A percentile compares a stretch with the other conserved stretches of the same genome.
Evolutionary conservation across 35 echinoderm and acorn worm genomes (phyloP).

Genomic region (Apostichopus californicus): DNA sequence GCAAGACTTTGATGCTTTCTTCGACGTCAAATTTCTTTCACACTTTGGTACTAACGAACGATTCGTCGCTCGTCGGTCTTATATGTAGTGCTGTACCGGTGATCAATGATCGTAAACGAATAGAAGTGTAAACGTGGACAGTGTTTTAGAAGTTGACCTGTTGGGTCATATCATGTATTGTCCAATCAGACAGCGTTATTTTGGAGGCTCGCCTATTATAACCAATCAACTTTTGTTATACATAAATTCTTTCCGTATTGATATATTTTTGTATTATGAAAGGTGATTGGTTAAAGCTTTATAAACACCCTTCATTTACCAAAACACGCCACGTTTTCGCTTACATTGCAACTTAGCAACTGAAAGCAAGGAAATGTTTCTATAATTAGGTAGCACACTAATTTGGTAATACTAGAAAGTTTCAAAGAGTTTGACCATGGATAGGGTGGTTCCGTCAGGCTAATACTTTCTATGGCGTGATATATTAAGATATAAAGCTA

Average conservation of each 20-base stretch:
- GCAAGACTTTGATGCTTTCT: neutral
- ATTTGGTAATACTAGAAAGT: too few species aligned
- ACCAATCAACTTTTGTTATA: constrained; percentile 45
- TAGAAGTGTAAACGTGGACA: constrained; percentile 51
- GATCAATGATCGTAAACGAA: neutral
- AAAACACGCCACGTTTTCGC: constrained; percentile 36
- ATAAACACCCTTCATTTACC: constrained; percentile 19
- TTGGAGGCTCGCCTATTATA: constrained; percentile 58
- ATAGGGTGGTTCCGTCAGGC: too few species aligned
- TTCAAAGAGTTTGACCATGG: too few species aligned
- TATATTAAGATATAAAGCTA: too few species aligned
- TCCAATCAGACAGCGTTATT: constrained; percentile 43
- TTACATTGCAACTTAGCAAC: constrained; percentile 24
- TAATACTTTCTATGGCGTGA: too few species aligned
- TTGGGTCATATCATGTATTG: constrained; percentile 28
- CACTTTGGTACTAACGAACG: neutral
- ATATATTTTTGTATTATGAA: neutral
- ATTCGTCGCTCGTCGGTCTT: neutral
- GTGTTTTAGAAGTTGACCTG: constrained; percentile 44
- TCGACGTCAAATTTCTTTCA: neutral
- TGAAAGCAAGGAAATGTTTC: too few species aligned
- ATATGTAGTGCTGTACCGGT: neutral
- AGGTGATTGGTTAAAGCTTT: constrained; percentile 54
- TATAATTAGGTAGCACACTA: too few species aligned
- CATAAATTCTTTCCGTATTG: neutral